Percentiles rank a stretch among this genome's conserved stretches.
Evolutionary conservation across 92 coral and sea anemone genomes (phyloP).

Genomic region (Zoanthus gigantus): DNA sequence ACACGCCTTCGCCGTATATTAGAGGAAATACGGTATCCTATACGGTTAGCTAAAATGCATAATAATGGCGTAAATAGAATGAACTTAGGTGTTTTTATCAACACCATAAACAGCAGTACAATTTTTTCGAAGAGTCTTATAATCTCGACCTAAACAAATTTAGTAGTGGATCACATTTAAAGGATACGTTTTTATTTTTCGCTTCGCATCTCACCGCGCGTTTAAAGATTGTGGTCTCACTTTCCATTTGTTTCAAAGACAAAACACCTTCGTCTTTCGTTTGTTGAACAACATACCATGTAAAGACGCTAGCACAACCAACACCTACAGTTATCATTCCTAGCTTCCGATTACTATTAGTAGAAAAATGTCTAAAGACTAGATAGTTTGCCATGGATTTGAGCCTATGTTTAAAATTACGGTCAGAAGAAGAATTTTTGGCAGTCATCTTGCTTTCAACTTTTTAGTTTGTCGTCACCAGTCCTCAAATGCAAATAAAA

Average conservation of each 20-base stretch:
- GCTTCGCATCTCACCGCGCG: slow-evolving; percentile 22
- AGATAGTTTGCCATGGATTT: not conserved
- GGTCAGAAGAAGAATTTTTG: not conserved
- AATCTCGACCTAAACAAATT: too few relatives aligned
- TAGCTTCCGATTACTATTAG: not conserved
- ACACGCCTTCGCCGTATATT: too few relatives aligned
- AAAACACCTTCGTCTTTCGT: not conserved
- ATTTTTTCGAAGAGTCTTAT: too few relatives aligned
- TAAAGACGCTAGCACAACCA: slow-evolving; percentile 27
- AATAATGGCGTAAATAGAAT: too few relatives aligned
- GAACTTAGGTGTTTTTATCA: too few relatives aligned
- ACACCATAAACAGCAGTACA: too few relatives aligned
- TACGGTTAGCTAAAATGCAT: too few relatives aligned
- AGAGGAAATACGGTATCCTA: too few relatives aligned
- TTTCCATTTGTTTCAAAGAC: not conserved
- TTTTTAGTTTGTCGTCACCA: slow-evolving; percentile 4
- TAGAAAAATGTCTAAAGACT: slow-evolving; percentile 5
- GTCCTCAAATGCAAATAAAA: not conserved
- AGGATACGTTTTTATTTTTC: not conserved
- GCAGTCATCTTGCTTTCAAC: not conserved
- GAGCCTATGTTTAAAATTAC: not conserved
- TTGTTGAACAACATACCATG: slow-evolving; percentile 13
- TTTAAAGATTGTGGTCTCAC: slow-evolving; percentile 3
- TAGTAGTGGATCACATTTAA: not conserved
- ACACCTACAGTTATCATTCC: slow-evolving; percentile 23